Percentiles rank a stretch among this genome's conserved stretches.
These are phyloP conservation scores for Pyxicephalus adspersus DNA, from an alignment of 2,113 vertebrate genomes.

Conservation along the genomic window DNA sequence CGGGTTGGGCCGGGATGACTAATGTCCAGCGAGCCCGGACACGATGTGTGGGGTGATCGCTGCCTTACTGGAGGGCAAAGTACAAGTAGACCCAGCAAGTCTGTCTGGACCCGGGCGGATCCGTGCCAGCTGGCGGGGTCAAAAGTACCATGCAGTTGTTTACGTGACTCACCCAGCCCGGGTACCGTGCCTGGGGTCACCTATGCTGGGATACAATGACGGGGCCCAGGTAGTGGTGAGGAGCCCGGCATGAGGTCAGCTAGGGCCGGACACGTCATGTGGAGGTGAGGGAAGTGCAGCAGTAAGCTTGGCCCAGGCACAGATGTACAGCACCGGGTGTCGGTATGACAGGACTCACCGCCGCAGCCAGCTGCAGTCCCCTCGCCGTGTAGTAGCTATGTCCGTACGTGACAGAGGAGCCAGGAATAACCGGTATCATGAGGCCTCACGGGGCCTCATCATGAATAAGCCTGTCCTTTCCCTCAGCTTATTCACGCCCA, in stretches of 20 bases:
- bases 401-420: neutral
- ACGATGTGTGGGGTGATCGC: neutral
- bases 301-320: neutral
- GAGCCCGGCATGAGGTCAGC: neutral
- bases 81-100: too few relatives aligned
- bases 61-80: too few relatives aligned
- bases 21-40: constrained; percentile 51
- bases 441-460: constrained; percentile 14
- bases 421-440: neutral
- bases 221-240: too few relatives aligned
- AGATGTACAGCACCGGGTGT: neutral
- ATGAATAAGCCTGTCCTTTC: neutral
- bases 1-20: constrained; percentile 74
- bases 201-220: neutral
- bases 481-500: neutral
- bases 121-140: too few relatives aligned
- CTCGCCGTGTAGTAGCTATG: neutral
- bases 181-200: too few relatives aligned
- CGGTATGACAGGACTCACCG: neutral
- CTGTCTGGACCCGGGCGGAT: too few relatives aligned
- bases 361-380: neutral
- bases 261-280: too few relatives aligned
- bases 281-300: neutral
- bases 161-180: too few relatives aligned
- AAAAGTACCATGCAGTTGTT: too few relatives aligned